Base-by-base conservation (phyloP, 2,113 vertebrate genomes). In the Actenoides hombroni region DNA sequence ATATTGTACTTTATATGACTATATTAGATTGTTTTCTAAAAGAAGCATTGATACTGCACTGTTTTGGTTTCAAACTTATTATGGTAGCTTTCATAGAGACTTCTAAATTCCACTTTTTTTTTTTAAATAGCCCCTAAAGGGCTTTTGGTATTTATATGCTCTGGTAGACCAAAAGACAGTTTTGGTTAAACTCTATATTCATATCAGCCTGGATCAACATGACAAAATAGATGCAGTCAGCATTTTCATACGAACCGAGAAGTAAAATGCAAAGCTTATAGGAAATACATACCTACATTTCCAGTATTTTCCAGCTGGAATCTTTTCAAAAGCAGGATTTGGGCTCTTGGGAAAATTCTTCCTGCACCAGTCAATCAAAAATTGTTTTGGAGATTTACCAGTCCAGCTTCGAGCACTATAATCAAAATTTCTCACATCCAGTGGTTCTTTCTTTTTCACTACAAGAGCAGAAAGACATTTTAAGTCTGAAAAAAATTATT, bases 331-430 rank as follows among this genome's bases (percentile, higher is more conserved):
- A 82, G 98, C 92, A 33, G 99, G 99, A 11, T 99, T 97, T 44
- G 99, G 99, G 93, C 99, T 99, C 95, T 99, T 99, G 4, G 99
- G 99, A 84, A 99, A 98, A 95, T 99, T 99, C 96, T 99, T 99
- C 81, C 99, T 97, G 96, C 99, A 99, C 99, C 99, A 99, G 96
- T 99, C 99, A 29, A 99, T 99, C 79, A 99, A 98, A 95, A 99
- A 99, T 95, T 99, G 99, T 95, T 99, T 99, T 10, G 99, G 99
- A 53, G 99, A 99, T 97, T 99, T 99, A 88, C 99, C 99, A 13
- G 99, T 99, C 99, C 99, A 99, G 97, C 99, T 99, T 90, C 99
- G 98, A 92, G 99, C 97, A 5, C 99, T 99, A 97, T 99, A 99
- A 97, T 99, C 99, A 96, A 99, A 99, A 96, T 99, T 98, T 44